Percentiles rank a stretch among this genome's conserved stretches.
phyloP scores from a whole-genome alignment of 2,888 invertebrate genomes.

The Tetramorium bicarinatum region DNA sequence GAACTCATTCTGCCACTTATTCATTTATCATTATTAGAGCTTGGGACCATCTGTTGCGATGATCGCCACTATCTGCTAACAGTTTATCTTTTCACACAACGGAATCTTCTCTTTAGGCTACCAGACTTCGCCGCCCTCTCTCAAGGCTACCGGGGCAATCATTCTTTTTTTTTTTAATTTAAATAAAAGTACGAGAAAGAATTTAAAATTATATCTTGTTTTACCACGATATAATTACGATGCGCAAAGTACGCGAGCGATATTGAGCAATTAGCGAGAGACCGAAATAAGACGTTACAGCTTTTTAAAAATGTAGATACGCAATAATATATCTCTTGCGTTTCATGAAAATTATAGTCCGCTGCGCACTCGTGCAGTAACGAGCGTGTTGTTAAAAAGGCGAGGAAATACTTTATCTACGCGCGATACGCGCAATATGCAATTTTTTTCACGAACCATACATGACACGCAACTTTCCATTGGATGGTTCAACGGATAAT shows the following conservation, averaged over 20 bases:
- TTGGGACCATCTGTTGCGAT: slow-evolving; percentile 60
- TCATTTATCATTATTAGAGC: slow-evolving; percentile 85
- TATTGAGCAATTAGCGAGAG: slow-evolving; percentile 53
- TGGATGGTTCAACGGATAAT: slow-evolving; percentile 52
- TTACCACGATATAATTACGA: slow-evolving; percentile 47
- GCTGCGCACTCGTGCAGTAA: slow-evolving; percentile 67
- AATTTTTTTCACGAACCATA: slow-evolving; percentile 55
- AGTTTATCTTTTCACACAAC: slow-evolving; percentile 53
- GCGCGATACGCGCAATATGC: slow-evolving; percentile 53
- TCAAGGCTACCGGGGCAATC: slow-evolving; percentile 26
- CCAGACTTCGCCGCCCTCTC: slow-evolving; percentile 35
- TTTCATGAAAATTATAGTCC: slow-evolving; percentile 65
- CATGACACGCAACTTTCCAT: slow-evolving; percentile 65
- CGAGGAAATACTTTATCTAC: slow-evolving; percentile 73
- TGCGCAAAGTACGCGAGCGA: slow-evolving; percentile 30
- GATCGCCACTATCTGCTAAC: slow-evolving; percentile 55
- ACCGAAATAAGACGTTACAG: slow-evolving; percentile 52
- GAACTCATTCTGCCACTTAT: slow-evolving; percentile 85
- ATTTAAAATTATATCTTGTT: slow-evolving; percentile 42
- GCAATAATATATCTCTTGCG: slow-evolving; percentile 59
- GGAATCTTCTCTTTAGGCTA: slow-evolving; percentile 38
- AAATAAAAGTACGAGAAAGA: slow-evolving; percentile 30
- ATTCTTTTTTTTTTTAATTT: slow-evolving; percentile 16
- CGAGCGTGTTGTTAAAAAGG: slow-evolving; percentile 68
- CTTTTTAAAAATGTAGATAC: slow-evolving; percentile 71